These are phyloP conservation scores for Lutjanus erythropterus DNA, from an alignment of 2,113 vertebrate genomes.

Conservation along the genomic window DNA sequence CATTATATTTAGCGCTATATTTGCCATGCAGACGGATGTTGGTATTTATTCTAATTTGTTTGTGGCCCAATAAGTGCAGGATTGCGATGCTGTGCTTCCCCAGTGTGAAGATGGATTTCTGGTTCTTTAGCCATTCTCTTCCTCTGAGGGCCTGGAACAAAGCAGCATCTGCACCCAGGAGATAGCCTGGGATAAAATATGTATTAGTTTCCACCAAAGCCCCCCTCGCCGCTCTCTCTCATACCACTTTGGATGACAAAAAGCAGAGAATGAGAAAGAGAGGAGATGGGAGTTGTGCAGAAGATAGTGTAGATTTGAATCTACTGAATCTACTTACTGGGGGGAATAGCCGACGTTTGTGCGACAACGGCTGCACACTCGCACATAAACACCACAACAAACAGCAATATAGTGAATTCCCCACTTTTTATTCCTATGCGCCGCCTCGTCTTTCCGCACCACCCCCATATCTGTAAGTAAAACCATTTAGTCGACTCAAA, in stretches of 20 bases:
- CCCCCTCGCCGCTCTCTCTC: slow-evolving; percentile 63
- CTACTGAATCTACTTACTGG: slow-evolving; percentile 76
- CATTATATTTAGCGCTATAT: slow-evolving; percentile 14
- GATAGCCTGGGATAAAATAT: slow-evolving; percentile 85
- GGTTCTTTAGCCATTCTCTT: slow-evolving; percentile 57
- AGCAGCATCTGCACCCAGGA: slow-evolving; percentile 70
- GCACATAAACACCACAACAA: slow-evolving; percentile 53
- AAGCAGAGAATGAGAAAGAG: slow-evolving; percentile 60
- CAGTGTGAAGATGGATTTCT: slow-evolving; percentile 70
- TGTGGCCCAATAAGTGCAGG: slow-evolving; percentile 70
- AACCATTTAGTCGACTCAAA: slow-evolving; percentile 85
- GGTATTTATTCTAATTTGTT: slow-evolving; percentile 77
- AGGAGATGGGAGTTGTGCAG: slow-evolving; percentile 59
- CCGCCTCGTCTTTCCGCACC: slow-evolving; percentile 45
- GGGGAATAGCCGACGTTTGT: slow-evolving; percentile 31
- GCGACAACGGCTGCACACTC: slow-evolving; percentile 44
- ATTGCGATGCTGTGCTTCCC: slow-evolving; percentile 51
- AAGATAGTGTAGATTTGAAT: slow-evolving; percentile 80
- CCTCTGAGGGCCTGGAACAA: slow-evolving; percentile 63
- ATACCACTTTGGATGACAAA: slow-evolving; percentile 81
- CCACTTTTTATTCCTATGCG: slow-evolving; percentile 73
- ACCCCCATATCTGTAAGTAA: slow-evolving; percentile 66
- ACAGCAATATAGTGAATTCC: slow-evolving; percentile 87
- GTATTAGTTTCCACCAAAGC: slow-evolving; percentile 80
- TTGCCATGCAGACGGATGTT: slow-evolving; percentile 63